These are phyloP conservation scores for Poliocrania exsul DNA, from an alignment of 2,797 vertebrate genomes.

Conservation along the genomic window DNA sequence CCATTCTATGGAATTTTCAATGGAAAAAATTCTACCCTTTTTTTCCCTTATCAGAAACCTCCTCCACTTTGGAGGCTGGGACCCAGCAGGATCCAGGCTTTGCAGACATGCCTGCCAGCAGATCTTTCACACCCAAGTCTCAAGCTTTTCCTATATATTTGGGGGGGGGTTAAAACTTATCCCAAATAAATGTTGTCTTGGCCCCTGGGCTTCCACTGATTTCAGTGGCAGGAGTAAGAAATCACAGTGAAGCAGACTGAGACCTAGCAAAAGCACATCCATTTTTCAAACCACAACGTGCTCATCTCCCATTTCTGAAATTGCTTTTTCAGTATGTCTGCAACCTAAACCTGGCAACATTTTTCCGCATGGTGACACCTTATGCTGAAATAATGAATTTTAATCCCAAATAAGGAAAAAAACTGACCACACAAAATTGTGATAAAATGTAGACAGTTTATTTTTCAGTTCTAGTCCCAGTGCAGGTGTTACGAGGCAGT, in stretches of 20 bases:
- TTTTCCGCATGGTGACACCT: neutral
- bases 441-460: neutral
- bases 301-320: neutral
- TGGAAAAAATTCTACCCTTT: neutral
- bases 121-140: neutral
- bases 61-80: neutral
- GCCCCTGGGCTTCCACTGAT: neutral
- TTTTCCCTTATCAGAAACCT: slow-evolving; percentile 12
- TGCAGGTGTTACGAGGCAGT: neutral
- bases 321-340: neutral
- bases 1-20: slow-evolving; percentile 10
- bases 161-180: neutral
- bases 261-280: neutral
- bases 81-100: neutral
- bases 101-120: neutral
- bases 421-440: neutral
- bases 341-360: neutral
- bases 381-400: neutral
- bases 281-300: neutral
- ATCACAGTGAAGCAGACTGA: neutral
- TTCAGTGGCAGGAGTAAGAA: neutral
- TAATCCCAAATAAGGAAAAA: neutral
- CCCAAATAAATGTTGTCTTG: neutral
- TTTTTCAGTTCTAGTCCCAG: neutral
- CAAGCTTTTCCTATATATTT: neutral